These are phyloP conservation scores for Trichogramma evanescens DNA, from an alignment of 2,888 invertebrate genomes.

Conservation along the genomic window DNA sequence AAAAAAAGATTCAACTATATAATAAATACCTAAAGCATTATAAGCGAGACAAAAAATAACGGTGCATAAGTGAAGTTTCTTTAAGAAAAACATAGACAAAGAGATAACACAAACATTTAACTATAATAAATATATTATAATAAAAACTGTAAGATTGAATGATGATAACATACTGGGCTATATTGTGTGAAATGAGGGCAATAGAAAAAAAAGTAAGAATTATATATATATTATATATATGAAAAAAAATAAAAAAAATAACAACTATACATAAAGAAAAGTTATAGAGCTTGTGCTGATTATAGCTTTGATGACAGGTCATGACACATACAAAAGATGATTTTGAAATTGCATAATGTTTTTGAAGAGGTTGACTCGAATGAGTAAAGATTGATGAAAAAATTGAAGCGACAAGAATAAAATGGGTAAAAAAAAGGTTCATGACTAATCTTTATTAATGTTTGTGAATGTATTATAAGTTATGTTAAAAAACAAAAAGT, in stretches of 20 bases:
- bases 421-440: slow-evolving; percentile 32
- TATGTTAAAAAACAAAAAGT: slow-evolving; percentile 39
- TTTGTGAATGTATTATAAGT: slow-evolving; percentile 47
- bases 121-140: too few species aligned
- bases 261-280: slow-evolving; percentile 32
- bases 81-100: too few species aligned
- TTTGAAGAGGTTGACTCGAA: too few species aligned
- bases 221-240: slow-evolving; percentile 25
- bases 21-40: too few species aligned
- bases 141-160: too few species aligned
- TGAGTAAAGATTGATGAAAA: too few species aligned
- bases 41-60: too few species aligned
- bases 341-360: too few species aligned
- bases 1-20: too few species aligned
- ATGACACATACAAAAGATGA: slow-evolving; percentile 36
- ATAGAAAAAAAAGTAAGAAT: slow-evolving; percentile 22
- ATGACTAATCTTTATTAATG: slow-evolving; percentile 46
- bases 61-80: too few species aligned
- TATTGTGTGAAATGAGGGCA: slow-evolving; percentile 25
- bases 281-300: slow-evolving; percentile 31
- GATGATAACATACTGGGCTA: too few species aligned
- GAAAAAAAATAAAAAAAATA: not conserved
- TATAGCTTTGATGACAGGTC: slow-evolving; percentile 40
- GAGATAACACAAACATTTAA: too few species aligned
- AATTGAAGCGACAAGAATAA: not conserved